Evolutionary conservation across 2,797 vertebrate species (phyloP).

Genomic region (Falco naumanni): DNA sequence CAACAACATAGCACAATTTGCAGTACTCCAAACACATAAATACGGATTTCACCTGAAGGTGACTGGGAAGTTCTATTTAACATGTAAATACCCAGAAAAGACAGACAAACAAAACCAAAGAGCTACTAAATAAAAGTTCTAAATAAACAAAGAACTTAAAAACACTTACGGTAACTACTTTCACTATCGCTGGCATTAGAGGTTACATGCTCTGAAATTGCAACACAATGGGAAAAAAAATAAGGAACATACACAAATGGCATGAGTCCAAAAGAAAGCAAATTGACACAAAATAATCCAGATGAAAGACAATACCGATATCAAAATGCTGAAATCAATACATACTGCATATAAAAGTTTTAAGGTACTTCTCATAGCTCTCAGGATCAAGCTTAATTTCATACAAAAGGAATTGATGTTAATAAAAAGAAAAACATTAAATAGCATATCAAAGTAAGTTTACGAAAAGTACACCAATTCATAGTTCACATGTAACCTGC

Average conservation of each 20-base stretch:
- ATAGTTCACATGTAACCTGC: background rate
- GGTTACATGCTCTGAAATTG: constrained; percentile 95
- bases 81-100: constrained; percentile 48
- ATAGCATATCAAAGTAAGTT: constrained; percentile 32
- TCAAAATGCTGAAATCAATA: constrained; percentile 52
- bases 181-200: constrained; percentile 87
- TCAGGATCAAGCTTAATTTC: constrained; percentile 62
- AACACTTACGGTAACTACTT: constrained; percentile 86
- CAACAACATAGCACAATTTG: background rate
- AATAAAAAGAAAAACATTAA: constrained; percentile 61
- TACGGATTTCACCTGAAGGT: background rate
- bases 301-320: constrained; percentile 63
- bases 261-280: constrained; percentile 64
- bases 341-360: constrained; percentile 63
- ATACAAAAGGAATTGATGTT: constrained; percentile 60
- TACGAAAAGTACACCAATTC: constrained; percentile 12
- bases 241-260: constrained; percentile 74
- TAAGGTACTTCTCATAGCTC: constrained; percentile 64
- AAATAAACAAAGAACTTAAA: constrained; percentile 74
- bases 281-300: constrained; percentile 64
- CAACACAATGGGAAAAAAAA: constrained; percentile 80
- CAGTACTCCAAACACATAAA: background rate
- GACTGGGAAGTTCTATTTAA: background rate
- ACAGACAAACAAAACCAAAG: background rate
- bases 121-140: background rate